Conservation (phyloP, 2,113 vertebrate genomes). For the Callithrix jacchus region DNA sequence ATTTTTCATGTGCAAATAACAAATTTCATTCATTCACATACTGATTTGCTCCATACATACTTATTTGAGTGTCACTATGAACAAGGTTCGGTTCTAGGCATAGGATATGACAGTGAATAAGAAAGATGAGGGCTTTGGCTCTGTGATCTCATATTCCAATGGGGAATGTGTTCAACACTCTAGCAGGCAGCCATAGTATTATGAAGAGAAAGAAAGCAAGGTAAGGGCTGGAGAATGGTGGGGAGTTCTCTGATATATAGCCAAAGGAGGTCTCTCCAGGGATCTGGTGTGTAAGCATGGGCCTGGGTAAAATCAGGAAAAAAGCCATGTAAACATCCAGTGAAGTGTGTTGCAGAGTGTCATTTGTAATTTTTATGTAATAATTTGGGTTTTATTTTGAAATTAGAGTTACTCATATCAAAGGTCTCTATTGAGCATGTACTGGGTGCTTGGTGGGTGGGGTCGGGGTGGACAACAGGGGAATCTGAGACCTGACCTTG, state of each 20-base stretch:
- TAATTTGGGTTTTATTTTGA: slow-evolving; percentile 32
- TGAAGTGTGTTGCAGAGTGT: not conserved
- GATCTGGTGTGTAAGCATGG: not conserved
- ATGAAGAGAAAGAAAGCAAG: not conserved
- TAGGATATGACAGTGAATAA: not conserved
- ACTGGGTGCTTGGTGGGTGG: not conserved
- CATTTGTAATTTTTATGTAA: not conserved
- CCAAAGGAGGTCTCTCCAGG: not conserved
- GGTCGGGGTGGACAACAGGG: not conserved
- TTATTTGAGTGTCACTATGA: not conserved
- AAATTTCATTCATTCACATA: not conserved
- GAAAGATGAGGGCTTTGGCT: not conserved
- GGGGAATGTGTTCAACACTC: not conserved
- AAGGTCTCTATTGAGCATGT: not conserved
- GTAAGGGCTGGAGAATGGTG: not conserved
- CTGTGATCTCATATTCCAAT: not conserved
- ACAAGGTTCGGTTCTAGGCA: not conserved
- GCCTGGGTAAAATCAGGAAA: not conserved
- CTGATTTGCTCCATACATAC: not conserved
- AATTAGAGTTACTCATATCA: not conserved
- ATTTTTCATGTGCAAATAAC: not conserved
- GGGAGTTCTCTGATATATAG: not conserved
- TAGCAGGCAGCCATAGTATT: not conserved
- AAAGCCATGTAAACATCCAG: not conserved
- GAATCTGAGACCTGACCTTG: not conserved